A percentile compares a stretch with the other conserved stretches of the same genome.
Evolutionary conservation across 2,113 vertebrate species (phyloP).

Genomic region (Antigone vipio): DNA sequence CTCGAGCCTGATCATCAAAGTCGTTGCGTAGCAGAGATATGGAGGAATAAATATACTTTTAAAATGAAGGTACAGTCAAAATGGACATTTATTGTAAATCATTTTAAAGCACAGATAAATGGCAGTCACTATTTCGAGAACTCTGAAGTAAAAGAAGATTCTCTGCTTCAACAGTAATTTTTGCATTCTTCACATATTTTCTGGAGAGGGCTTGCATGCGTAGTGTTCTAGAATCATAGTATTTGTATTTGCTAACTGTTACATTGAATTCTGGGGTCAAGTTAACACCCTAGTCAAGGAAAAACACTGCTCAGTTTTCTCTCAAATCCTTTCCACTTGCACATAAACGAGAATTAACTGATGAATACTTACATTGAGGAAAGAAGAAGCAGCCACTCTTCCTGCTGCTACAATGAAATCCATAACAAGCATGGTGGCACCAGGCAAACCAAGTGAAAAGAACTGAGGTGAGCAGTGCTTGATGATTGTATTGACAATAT

Average conservation of each 20-base stretch:
- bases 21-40: not conserved
- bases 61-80: not conserved
- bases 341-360: conserved; percentile 2
- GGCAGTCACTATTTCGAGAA: not conserved
- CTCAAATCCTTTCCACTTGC: not conserved
- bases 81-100: not conserved
- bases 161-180: not conserved
- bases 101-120: not conserved
- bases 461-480: conserved; percentile 98
- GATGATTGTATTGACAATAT: conserved; percentile 99
- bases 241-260: not conserved
- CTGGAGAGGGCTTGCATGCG: not conserved
- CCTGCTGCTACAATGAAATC: conserved; percentile 97
- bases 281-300: not conserved
- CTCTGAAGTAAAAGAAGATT: not conserved
- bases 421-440: conserved; percentile 96
- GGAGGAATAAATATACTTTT: not conserved
- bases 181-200: not conserved
- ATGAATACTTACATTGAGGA: conserved; percentile 88
- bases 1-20: not conserved
- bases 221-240: not conserved
- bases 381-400: conserved; percentile 92
- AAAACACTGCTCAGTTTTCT: not conserved
- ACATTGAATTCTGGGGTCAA: not conserved
- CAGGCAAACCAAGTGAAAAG: conserved; percentile 94